Percentiles rank a stretch among this genome's conserved stretches.
Evolutionary conservation across 2,113 vertebrate genomes (phyloP).

Genomic region (Tapirus terrestris): DNA sequence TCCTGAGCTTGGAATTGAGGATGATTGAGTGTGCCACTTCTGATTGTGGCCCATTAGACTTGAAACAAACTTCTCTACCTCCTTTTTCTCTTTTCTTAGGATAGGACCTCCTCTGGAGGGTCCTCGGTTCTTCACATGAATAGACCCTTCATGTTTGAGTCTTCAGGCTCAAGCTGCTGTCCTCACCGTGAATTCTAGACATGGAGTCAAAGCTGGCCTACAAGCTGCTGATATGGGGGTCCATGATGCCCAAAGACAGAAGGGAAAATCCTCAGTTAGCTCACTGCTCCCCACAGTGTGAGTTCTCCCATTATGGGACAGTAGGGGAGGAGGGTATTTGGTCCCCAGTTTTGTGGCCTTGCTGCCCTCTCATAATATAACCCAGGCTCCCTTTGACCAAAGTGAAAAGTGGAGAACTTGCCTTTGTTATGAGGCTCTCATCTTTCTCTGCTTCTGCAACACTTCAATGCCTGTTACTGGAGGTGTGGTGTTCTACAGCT

Average conservation of each 20-base stretch:
- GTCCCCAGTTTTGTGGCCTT: background rate
- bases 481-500: background rate
- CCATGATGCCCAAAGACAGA: background rate
- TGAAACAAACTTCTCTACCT: background rate
- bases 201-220: background rate
- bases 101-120: background rate
- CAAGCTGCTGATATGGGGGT: background rate
- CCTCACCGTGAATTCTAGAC: background rate
- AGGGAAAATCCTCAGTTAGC: background rate
- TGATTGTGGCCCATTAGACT: background rate
- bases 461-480: background rate
- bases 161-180: background rate
- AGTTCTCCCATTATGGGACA: background rate
- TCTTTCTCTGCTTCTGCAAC: background rate
- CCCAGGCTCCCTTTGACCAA: background rate
- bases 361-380: background rate
- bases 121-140: background rate
- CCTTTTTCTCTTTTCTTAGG: conserved; percentile 26
- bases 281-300: background rate
- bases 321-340: background rate
- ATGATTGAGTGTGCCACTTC: background rate
- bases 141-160: background rate
- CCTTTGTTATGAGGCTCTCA: background rate
- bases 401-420: background rate
- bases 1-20: background rate